Base-by-base conservation (phyloP, 2,888 invertebrate species). In the Acleris literana region DNA sequence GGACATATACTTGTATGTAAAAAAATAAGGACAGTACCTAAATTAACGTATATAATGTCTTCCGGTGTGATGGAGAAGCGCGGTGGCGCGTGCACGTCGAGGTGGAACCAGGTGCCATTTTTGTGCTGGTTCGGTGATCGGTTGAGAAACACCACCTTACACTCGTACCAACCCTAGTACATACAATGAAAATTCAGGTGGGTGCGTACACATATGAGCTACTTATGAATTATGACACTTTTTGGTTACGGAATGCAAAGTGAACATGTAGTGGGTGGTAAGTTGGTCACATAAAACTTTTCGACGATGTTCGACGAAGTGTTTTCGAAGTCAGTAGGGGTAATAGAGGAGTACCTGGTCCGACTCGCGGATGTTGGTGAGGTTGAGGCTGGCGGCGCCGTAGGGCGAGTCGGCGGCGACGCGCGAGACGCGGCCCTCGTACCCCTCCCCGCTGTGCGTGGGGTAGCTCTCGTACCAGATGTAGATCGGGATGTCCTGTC, bases 381-480 rank as follows among this genome's bases (percentile, higher is more conserved):
- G 95, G 94, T 99, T 98, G 92, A 99, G 97, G 82, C 97, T 97
- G 76, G 98, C 98, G 75, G 97, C 96, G 80, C 98, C 98, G 88
- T 96, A 97, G 70, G 96, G 96, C 71, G 97, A 97, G 92, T 97
- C 97, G 75, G 96, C 95, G 72, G 97, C 96, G 79, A 98, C 97
- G 79, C 97, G 95, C 72, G 97, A 97, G 84, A 98, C 98, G 70
- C 98, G 94, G 77, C 97, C 97, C 89, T 98, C 97, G 93, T 98
- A 98, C 62, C 97, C 98, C 88, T 97, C 97, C 80, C 97, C 98
- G 90, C 97, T 97, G 94, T 98, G 99, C 74, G 98, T 97, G 78
- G 98, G 98, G 93, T 99, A 99, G 88, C 97, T 97, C 93, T 98
- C 98, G 95, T 98, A 99, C 97, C 98, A 98, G 93, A 98, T 98